Conservation (phyloP, 2,888 invertebrate genomes). For the Limnephilus auricula region DNA sequence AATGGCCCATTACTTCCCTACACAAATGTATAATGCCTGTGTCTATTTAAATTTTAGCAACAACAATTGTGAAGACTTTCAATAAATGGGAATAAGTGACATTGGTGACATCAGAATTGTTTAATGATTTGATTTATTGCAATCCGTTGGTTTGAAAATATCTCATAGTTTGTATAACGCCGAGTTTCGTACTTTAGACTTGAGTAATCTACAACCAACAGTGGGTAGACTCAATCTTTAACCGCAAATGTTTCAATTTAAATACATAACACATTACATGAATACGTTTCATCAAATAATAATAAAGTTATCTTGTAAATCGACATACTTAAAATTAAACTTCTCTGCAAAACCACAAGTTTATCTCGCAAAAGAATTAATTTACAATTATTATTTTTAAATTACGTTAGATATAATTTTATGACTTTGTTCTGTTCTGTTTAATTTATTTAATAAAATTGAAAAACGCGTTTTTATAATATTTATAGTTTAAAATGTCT, state of each 20-base stretch:
- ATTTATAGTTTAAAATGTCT: no score
- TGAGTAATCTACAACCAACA: not conserved
- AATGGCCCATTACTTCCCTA: constrained; percentile 11
- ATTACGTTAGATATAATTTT: no score
- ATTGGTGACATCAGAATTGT: not conserved
- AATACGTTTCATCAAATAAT: not conserved
- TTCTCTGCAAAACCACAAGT: no score
- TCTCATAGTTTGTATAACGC: not conserved
- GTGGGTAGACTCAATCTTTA: not conserved
- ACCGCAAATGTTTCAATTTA: not conserved
- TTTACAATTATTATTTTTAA: no score
- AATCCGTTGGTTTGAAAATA: not conserved
- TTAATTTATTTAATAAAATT: no score
- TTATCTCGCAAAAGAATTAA: no score
- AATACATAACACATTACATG: not conserved
- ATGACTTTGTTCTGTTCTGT: no score
- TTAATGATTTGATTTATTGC: not conserved
- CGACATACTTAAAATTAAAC: no score
- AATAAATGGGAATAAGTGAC: not conserved
- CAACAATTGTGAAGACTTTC: not conserved
- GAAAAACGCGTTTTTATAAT: no score
- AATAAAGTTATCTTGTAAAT: no score
- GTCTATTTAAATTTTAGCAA: not conserved
- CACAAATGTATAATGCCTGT: not conserved
- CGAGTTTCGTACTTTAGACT: no score